These are phyloP conservation scores for Acropternis orthonyx DNA, from an alignment of 2,797 vertebrate species.

Conservation along the genomic window DNA sequence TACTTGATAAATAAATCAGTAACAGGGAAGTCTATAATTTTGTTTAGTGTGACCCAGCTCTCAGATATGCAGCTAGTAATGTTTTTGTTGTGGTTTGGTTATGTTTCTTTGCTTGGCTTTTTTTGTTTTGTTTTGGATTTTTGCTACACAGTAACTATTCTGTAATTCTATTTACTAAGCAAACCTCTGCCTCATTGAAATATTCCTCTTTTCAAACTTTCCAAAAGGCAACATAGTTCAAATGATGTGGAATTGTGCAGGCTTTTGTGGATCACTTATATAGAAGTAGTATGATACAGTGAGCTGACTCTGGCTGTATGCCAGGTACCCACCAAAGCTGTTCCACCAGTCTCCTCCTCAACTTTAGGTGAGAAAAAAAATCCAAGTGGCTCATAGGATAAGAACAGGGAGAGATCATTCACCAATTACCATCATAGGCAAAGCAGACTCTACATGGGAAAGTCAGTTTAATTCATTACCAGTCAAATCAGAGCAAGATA, in stretches of 20 bases:
- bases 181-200: background rate
- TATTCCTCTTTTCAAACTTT: background rate
- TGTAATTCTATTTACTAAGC: background rate
- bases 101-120: background rate
- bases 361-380: background rate
- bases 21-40: background rate
- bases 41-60: background rate
- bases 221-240: background rate
- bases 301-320: background rate
- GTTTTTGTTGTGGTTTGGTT: background rate
- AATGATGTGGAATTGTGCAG: background rate
- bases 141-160: background rate
- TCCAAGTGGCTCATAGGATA: background rate
- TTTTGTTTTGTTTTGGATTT: background rate
- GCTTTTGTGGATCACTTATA: background rate
- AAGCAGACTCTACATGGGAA: background rate
- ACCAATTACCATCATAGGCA: background rate
- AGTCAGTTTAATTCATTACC: background rate
- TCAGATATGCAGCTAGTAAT: background rate
- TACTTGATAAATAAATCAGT: background rate
- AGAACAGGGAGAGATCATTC: background rate
- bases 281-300: background rate
- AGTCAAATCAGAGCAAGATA: background rate
- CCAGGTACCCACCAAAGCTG: background rate
- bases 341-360: background rate